Conservation (phyloP, 2,888 invertebrate genomes). For the Chymomyza amoena region DNA sequence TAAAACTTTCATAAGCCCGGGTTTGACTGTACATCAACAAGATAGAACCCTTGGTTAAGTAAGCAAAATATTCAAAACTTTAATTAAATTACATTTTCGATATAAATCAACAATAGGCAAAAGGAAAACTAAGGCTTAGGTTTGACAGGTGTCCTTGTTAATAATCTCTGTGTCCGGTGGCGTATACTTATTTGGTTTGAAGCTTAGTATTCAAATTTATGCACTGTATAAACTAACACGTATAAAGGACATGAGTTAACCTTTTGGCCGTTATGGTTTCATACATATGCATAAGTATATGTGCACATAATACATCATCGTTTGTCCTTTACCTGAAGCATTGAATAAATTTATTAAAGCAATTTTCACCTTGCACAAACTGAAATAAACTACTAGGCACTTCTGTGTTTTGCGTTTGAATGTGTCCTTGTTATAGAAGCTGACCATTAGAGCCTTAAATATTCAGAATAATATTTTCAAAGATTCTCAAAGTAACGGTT, state of each 20-base stretch:
- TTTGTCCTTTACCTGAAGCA: neutral
- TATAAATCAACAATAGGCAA: neutral
- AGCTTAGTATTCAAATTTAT: neutral
- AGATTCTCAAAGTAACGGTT: slow-evolving; percentile 8
- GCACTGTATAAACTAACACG: neutral
- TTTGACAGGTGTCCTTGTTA: neutral
- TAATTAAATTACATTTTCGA: neutral
- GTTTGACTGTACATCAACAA: neutral
- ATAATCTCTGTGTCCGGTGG: neutral
- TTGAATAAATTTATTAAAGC: slow-evolving; percentile 34
- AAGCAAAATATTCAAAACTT: neutral
- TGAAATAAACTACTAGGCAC: slow-evolving; percentile 13
- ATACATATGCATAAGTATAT: neutral
- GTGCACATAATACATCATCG: neutral
- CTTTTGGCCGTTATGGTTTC: neutral
- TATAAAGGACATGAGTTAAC: neutral
- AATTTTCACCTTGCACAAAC: slow-evolving; percentile 19
- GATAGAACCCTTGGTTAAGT: neutral
- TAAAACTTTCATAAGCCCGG: neutral
- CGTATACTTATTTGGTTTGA: neutral
- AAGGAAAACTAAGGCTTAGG: neutral
- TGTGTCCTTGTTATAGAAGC: neutral
- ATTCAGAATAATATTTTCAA: slow-evolving; percentile 58
- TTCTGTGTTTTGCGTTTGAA: neutral
- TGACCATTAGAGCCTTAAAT: slow-evolving; percentile 43